Evolutionary conservation across 1,140 invertebrate species (phyloP).

Genomic region (Ditylenchus dipsaci): DNA sequence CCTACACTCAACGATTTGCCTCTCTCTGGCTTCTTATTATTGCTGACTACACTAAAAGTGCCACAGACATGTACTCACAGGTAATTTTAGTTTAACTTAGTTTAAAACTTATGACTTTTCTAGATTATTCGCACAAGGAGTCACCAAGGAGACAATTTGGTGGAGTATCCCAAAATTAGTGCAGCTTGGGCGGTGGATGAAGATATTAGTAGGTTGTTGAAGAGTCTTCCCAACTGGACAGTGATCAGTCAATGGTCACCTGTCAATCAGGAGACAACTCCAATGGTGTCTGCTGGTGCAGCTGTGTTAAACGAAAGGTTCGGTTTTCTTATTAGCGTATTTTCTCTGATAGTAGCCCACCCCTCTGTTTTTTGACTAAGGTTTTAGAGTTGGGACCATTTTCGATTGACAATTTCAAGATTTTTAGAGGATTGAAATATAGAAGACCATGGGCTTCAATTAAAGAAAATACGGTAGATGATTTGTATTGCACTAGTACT

Average conservation of each 20-base stretch:
- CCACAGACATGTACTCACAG: conserved; percentile 38
- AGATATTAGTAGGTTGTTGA: conserved; percentile 78
- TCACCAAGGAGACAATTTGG: conserved; percentile 26
- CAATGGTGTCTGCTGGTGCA: not conserved
- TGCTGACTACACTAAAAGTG: conserved; percentile 44
- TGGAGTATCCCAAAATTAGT: conserved; percentile 73
- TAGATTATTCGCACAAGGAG: conserved; percentile 43
- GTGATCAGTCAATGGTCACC: not conserved
- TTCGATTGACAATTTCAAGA: no score
- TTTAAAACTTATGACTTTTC: conserved; percentile 11
- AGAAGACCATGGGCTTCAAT: no score
- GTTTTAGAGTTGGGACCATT: no score
- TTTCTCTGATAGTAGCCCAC: no score
- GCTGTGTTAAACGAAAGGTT: not conserved
- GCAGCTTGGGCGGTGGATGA: conserved; percentile 87
- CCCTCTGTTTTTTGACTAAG: no score
- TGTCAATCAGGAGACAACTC: not conserved
- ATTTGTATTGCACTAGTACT: no score
- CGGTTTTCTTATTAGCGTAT: not conserved
- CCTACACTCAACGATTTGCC: conserved; percentile 51
- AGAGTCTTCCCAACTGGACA: conserved; percentile 45
- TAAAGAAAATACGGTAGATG: no score
- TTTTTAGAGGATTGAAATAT: no score
- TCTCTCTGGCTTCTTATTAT: conserved; percentile 54
- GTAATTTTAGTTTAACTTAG: not conserved